phyloP scores from a whole-genome alignment of 1,140 invertebrate genomes.

The Akabosia matsudoensis region DNA sequence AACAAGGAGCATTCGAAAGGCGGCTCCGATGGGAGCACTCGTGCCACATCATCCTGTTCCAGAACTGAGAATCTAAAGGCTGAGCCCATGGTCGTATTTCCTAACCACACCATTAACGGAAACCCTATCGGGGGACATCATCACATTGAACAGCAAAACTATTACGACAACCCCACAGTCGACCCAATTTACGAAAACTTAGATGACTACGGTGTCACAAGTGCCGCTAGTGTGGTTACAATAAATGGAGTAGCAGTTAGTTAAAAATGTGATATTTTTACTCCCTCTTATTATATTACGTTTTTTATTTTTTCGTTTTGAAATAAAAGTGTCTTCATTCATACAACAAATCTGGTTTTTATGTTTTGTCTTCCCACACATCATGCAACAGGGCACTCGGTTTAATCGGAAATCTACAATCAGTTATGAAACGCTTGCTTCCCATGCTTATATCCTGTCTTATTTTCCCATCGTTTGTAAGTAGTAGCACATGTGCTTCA shows the following conservation, averaged over 20 bases:
- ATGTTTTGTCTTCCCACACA: not conserved
- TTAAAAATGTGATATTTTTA: not conserved
- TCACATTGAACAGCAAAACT: slow-evolving; percentile 25
- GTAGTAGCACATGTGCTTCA: no score
- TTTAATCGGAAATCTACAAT: not conserved
- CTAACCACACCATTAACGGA: not conserved
- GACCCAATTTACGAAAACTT: slow-evolving; percentile 45
- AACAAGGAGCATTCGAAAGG: no score
- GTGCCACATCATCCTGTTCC: not conserved
- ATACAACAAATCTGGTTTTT: no score
- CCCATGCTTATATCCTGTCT: not conserved
- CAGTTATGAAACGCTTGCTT: not conserved
- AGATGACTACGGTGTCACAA: slow-evolving; percentile 39
- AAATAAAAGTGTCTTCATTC: not conserved
- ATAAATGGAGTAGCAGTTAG: slow-evolving; percentile 43
- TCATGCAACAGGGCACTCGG: not conserved
- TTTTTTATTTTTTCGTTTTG: not conserved
- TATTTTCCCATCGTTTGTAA: not conserved
- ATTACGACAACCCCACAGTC: slow-evolving; percentile 44
- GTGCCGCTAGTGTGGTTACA: slow-evolving; percentile 37
- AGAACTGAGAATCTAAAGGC: slow-evolving; percentile 26
- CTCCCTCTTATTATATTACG: not conserved
- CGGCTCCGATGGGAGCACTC: not conserved
- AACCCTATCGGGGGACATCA: not conserved
- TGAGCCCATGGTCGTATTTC: slow-evolving; percentile 41